phyloP scores from a whole-genome alignment of 2,113 vertebrate species.

The Lynx canadensis region DNA sequence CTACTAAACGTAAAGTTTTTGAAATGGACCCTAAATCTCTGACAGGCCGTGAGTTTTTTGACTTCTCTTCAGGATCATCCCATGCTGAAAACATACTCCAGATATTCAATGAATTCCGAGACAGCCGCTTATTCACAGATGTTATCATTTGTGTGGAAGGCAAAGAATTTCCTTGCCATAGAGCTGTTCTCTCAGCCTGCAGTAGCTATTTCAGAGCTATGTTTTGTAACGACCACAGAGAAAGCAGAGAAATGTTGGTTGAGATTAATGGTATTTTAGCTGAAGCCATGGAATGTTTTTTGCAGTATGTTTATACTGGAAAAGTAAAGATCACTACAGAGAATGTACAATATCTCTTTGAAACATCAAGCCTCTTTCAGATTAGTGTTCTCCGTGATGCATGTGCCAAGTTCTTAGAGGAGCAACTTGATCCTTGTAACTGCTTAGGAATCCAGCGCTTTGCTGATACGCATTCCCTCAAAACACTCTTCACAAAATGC shows the following conservation, averaged over 20 bases:
- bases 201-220: constrained; percentile 98
- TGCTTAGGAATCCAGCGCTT: constrained; percentile 98
- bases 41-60: constrained; percentile 92
- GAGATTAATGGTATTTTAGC: constrained; percentile 98
- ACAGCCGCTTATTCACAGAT: constrained; percentile 95
- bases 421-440: constrained; percentile 98
- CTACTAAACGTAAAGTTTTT: constrained; percentile 98
- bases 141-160: constrained; percentile 97
- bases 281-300: constrained; percentile 97
- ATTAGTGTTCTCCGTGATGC: constrained; percentile 94
- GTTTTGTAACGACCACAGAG: constrained; percentile 96
- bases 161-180: constrained; percentile 95
- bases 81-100: constrained; percentile 97
- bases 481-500: constrained; percentile 95
- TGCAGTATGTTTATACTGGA: constrained; percentile 97
- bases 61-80: constrained; percentile 95
- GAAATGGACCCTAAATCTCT: constrained; percentile 95
- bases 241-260: constrained; percentile 95
- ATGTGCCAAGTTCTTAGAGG: constrained; percentile 98
- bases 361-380: constrained; percentile 98
- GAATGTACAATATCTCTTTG: constrained; percentile 98
- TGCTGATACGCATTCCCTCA: constrained; percentile 95
- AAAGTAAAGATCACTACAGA: constrained; percentile 97
- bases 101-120: constrained; percentile 97
- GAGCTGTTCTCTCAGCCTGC: constrained; percentile 95